Conservation (phyloP, 2,113 vertebrate genomes). For the Prionailurus viverrinus region DNA sequence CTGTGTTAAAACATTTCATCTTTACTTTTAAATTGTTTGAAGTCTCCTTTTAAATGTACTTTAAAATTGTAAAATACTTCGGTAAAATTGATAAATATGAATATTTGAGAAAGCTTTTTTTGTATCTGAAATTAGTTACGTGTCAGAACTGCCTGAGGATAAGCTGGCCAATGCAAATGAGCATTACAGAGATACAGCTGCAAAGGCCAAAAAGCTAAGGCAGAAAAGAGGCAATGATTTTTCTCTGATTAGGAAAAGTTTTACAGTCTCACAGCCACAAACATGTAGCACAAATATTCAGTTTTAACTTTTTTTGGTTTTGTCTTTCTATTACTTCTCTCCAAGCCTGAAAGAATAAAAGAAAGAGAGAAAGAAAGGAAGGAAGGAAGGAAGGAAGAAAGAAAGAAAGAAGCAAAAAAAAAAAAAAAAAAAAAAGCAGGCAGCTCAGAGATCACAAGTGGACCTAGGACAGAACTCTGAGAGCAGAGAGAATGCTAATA, state of each 20-base stretch:
- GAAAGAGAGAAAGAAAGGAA: too few species aligned
- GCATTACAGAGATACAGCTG: background rate
- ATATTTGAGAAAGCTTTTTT: constrained; percentile 18
- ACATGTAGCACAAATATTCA: background rate
- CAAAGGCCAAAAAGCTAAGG: background rate
- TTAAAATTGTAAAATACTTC: background rate
- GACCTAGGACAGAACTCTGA: background rate
- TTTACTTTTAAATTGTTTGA: background rate
- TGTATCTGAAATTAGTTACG: background rate
- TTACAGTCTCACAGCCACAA: background rate
- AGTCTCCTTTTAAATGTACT: background rate
- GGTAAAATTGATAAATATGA: constrained; percentile 14
- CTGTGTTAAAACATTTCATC: background rate
- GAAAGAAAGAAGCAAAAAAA: too few species aligned
- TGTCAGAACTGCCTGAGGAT: background rate
- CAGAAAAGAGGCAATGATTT: background rate
- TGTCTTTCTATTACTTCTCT: background rate
- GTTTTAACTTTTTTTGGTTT: background rate
- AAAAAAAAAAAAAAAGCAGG: background rate
- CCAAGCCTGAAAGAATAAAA: background rate
- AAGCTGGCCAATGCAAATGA: background rate
- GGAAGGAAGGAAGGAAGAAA: too few species aligned
- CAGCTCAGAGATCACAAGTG: background rate
- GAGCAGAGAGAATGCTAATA: background rate
- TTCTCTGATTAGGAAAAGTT: background rate